These are phyloP conservation scores for Ceratothoa steindachneri DNA, from an alignment of 2,888 invertebrate species.

Conservation along the genomic window DNA sequence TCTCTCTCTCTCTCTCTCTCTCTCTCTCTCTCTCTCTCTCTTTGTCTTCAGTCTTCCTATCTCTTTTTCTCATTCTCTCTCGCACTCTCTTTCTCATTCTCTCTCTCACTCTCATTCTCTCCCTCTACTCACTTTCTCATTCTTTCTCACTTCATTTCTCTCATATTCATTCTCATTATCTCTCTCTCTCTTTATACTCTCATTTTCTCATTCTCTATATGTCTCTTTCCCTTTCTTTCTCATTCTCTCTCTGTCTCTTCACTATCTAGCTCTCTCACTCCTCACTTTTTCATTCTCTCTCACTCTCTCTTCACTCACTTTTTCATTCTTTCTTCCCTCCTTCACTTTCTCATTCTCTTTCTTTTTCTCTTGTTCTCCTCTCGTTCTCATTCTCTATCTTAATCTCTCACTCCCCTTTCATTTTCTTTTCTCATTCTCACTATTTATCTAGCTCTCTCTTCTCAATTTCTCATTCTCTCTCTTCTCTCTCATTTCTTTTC, in stretches of 20 bases:
- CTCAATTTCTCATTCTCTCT: background rate
- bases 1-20: too few species aligned
- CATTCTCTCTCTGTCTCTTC: background rate
- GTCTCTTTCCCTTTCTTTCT: background rate
- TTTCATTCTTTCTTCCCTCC: background rate
- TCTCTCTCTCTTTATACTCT: too few species aligned
- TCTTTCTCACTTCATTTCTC: too few species aligned
- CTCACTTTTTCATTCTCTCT: background rate
- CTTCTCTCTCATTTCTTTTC: background rate
- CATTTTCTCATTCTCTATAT: too few species aligned
- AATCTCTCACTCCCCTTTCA: background rate
- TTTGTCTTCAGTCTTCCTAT: too few species aligned
- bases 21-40: too few species aligned
- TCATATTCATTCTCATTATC: too few species aligned
- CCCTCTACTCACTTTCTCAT: too few species aligned
- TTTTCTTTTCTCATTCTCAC: background rate
- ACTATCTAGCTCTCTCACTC: background rate
- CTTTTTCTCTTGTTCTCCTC: background rate
- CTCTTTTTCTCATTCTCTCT: too few species aligned
- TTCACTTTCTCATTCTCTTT: background rate
- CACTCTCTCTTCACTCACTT: background rate
- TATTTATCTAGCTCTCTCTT: background rate
- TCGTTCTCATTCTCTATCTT: background rate
- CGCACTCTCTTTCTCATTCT: too few species aligned
- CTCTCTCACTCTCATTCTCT: too few species aligned